A percentile compares a stretch with the other conserved stretches of the same genome.
Evolutionary conservation across 2,888 invertebrate genomes (phyloP).

Genomic region (Artemia sinica): DNA sequence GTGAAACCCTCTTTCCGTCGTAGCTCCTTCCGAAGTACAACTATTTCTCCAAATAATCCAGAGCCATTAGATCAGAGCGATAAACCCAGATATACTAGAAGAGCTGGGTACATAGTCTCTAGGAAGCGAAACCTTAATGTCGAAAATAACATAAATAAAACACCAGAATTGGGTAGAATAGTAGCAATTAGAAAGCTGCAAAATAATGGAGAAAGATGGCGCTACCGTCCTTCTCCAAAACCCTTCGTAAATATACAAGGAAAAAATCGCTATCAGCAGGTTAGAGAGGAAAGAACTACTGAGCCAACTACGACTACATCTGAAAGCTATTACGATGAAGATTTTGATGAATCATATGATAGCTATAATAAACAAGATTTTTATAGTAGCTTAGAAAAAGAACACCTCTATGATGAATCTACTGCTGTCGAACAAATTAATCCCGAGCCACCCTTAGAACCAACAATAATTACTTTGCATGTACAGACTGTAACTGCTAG

Average conservation of each 20-base stretch:
- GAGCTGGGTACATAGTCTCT: neutral
- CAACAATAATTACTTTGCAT: slow-evolving; percentile 53
- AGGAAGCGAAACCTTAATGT: slow-evolving; percentile 3
- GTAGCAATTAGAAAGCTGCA: slow-evolving; percentile 9
- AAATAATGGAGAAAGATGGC: slow-evolving; percentile 53
- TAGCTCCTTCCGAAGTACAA: neutral
- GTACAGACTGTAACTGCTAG: slow-evolving; percentile 74
- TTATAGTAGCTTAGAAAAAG: slow-evolving; percentile 20
- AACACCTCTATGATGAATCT: slow-evolving; percentile 24
- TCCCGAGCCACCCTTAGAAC: slow-evolving; percentile 27
- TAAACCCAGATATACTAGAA: neutral
- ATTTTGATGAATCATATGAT: slow-evolving; percentile 18
- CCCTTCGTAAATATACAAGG: slow-evolving; percentile 61
- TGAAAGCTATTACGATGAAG: neutral
- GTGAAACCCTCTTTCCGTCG: slow-evolving; percentile 5
- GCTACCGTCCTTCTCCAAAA: slow-evolving; percentile 73
- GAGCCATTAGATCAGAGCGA: neutral
- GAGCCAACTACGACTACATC: slow-evolving; percentile 17
- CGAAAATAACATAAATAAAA: neutral
- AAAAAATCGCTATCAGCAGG: slow-evolving; percentile 12
- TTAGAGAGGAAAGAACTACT: neutral
- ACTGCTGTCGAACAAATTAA: slow-evolving; percentile 32
- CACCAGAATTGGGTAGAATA: neutral
- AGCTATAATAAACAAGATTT: slow-evolving; percentile 16
- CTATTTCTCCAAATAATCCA: neutral